Base-by-base conservation (phyloP, 2,888 invertebrate species). In the Calameuta filiformis region DNA sequence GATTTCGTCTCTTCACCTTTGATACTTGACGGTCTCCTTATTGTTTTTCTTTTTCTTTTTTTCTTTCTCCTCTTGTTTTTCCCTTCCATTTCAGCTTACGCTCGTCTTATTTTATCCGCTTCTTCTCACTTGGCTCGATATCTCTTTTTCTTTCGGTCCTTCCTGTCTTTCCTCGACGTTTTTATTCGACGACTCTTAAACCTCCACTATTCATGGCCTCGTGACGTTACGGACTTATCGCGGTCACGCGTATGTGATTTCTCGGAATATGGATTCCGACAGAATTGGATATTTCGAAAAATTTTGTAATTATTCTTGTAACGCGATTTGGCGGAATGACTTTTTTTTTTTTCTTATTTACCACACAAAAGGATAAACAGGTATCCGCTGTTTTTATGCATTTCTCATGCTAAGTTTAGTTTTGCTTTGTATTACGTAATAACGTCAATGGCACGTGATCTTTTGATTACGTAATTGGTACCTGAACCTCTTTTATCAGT, bases 301-400 rank as follows among this genome's bases (percentile, higher is more conserved):
- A 23, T 9, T 9, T 2, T 9, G 0, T 2, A 15, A 40, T 2
- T 6, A 6, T 6, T 15, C 4, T 1, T 0, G 0, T 0, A 23
- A 23, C 23, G 0, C 0, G 2, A 56, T 56, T 23, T 56, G 9
- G 0, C 23, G 1, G 9, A 56, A 56, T 56, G 12, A 4, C 1
- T 9, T 1, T 56, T 56, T 15, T 23, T 37, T 0, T 12, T 56
- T 2, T 40, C 6, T 4, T 15, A 15, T 40, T 37, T 37, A 15
- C 15, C 4, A 4, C 15, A 15, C 1, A 23, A 56, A 0, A 23
- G 6, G 1, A 56, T 0, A 9, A 56, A 56, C 9, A 9, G 0
- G 56, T 56, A 23, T 23, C 2, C 0, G 4, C 6, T 2, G 0
- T 56, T 23, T 9, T 23, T 23, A 9, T 6, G 23, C 2, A 15